Evolutionary conservation across 2,888 invertebrate genomes (phyloP), one percentile per base, ranked within the genome.

Genomic region (Syrphus vitripennis): DNA sequence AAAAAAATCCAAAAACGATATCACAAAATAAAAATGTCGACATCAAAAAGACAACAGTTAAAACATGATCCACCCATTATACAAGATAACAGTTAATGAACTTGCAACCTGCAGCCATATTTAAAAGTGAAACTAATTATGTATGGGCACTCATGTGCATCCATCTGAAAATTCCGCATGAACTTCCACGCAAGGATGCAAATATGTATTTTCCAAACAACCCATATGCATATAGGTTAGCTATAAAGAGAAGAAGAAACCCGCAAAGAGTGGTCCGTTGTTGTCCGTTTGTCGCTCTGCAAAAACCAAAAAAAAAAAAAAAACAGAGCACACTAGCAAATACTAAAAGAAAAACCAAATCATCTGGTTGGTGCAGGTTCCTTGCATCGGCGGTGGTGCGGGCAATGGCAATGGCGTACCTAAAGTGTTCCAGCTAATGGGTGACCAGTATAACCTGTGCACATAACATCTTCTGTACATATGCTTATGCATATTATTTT

Each of bases 71-170:
- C 71, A 79, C 55, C 76, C 76, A 77, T 53, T 55, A 65, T 42
- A 84, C 71, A 77, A 61, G 70, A 50, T 57, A 53, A 61, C 70
- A 69, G 69, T 55, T 77, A 74, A 82, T 74, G 63, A 74, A 77
- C 78, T 78, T 83, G 79, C 83, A 83, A 83, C 82, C 77, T 82
- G 86, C 86, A 82, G 82, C 82, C 86, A 86, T 82, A 86, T 86
- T 86, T 86, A 86, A 86, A 86, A 86, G 77, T 86, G 77, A 86
- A 86, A 86, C 86, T 86, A 82, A 82, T 86, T 82, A 86, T 82
- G 82, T 82, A 86, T 82, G 82, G 82, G 82, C 77, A 65, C 77
- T 69, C 82, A 86, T 86, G 86, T 86, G 86, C 81, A 86, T 86
- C 77, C 86, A 82, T 55, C 77, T 86, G 86, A 86, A 70, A 82